These are phyloP conservation scores for Myzus persicae DNA, from an alignment of 1,140 invertebrate species.

Conservation along the genomic window DNA sequence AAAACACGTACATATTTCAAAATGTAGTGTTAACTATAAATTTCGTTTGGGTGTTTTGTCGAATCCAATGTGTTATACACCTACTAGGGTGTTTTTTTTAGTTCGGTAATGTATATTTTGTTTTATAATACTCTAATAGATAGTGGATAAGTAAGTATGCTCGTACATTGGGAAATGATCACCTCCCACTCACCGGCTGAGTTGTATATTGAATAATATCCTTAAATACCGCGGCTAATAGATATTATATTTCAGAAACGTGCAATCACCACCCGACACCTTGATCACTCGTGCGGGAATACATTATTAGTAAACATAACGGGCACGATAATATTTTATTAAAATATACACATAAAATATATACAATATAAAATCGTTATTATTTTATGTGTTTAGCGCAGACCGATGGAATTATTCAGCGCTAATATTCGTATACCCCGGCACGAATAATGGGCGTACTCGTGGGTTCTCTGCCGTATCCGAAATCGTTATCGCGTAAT, in stretches of 20 bases:
- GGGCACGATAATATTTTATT: neutral
- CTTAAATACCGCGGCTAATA: neutral
- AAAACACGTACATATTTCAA: neutral
- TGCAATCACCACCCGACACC: neutral
- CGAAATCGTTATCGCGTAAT: slow-evolving; percentile 7
- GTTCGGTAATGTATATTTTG: neutral
- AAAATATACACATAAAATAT: no score
- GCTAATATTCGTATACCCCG: neutral
- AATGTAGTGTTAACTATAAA: neutral
- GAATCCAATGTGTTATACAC: neutral
- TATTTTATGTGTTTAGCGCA: neutral
- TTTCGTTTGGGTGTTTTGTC: no score
- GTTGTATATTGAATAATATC: neutral
- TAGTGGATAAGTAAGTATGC: neutral
- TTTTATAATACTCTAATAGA: neutral
- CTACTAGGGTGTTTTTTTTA: neutral
- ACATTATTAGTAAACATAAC: neutral
- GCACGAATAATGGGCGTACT: neutral
- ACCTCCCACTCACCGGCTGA: neutral
- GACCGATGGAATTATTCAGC: neutral
- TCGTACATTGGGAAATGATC: neutral
- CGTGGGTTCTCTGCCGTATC: neutral
- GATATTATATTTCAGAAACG: neutral
- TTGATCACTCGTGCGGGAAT: neutral
- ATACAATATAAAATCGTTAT: no score